Evolutionary conservation across 2,888 invertebrate genomes (phyloP), one percentile per base, ranked within the genome.

Genomic region (Meandrusa payeni): DNA sequence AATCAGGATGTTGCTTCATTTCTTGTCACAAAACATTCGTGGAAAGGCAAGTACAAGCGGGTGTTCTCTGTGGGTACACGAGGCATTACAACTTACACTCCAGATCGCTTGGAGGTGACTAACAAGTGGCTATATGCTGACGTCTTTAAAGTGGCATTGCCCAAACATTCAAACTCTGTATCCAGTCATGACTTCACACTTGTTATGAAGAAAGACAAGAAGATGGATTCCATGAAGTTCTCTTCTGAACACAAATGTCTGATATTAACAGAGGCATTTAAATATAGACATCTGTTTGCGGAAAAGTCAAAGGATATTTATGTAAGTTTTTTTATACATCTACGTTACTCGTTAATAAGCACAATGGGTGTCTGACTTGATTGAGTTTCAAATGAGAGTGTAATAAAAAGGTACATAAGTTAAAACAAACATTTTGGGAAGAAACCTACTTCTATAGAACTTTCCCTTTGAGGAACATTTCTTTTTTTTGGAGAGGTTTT

Each of bases 41-140:
- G 99, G 99, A 98, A 97, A 81, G 99, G 99, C 76, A 98, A 96
- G 94, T 99, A 99, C 86, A 98, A 97, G 79, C 90, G 99, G 60
- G 96, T 99, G 64, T 96, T 99, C 75, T 97, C 99, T 4, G 93
- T 99, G 66, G 99, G 99, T 40, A 95, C 97, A 24, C 92, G 93
- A 71, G 98, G 98, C 19, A 95, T 99, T 59, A 97, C 98, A 31
- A 99, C 99, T 1, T 99, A 99, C 82, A 98, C 98, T 83, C 98
- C 87, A 0, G 87, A 87, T 46, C 71, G 83, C 5, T 50, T 87
- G 63, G 86, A 86, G 68, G 85, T 87, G 52, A 99, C 99, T 41
- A 99, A 99, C 86, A 94, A 96, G 80, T 97, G 96, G 96, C 87
- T 92, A 36, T 96, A 95, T 66, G 90, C 91, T 2, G 96, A 96